Percentiles rank a stretch among this genome's conserved stretches.
These are phyloP conservation scores for Hipposideros larvatus DNA, from an alignment of 2,797 vertebrate species.

Conservation along the genomic window DNA sequence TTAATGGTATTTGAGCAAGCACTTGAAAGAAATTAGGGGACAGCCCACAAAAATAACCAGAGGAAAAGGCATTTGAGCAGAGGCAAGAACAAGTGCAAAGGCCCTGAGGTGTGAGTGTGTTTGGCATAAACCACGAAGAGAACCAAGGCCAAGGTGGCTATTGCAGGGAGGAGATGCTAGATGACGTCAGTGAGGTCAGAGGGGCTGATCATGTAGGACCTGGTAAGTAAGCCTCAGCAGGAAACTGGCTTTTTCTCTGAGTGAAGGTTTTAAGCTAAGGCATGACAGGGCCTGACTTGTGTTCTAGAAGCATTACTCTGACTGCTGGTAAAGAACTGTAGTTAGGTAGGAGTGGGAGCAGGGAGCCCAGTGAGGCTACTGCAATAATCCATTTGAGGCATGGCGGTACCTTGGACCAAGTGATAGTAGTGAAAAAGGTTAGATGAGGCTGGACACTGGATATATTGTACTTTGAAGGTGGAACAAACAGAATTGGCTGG, in stretches of 20 bases:
- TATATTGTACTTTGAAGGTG: neutral
- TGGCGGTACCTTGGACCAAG: neutral
- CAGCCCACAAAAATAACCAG: neutral
- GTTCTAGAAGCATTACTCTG: neutral
- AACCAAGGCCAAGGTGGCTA: neutral
- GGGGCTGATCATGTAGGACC: neutral
- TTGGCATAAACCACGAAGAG: neutral
- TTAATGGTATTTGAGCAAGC: neutral
- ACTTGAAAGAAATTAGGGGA: neutral
- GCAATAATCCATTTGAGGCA: neutral
- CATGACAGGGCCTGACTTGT: neutral
- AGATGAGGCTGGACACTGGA: neutral
- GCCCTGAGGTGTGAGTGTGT: neutral
- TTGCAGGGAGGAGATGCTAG: neutral
- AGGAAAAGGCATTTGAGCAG: neutral
- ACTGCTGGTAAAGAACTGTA: neutral
- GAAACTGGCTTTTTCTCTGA: neutral
- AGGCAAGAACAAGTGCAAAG: neutral
- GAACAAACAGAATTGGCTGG: neutral
- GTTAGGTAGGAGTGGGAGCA: neutral
- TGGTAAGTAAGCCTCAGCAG: neutral
- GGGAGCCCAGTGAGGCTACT: neutral
- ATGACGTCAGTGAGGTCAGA: neutral
- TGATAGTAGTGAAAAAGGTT: neutral
- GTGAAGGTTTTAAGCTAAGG: neutral